phyloP scores from a whole-genome alignment of 2,888 invertebrate species.

The Ephialtes manifestator region DNA sequence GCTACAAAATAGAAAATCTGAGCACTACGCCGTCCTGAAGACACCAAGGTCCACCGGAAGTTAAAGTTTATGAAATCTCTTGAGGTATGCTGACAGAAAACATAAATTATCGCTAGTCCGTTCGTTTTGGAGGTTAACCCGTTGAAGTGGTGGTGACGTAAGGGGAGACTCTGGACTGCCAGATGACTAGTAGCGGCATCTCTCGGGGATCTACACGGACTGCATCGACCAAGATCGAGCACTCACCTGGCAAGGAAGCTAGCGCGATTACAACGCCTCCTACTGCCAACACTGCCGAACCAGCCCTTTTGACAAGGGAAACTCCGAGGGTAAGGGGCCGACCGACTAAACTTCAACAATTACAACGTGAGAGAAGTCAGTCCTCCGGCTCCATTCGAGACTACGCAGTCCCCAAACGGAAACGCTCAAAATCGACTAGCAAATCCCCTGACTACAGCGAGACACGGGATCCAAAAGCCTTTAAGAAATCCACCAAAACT shows the following conservation, averaged over 20 bases:
- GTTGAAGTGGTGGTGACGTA: neutral
- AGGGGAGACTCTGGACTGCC: neutral
- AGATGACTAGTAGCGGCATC: conserved; percentile 18
- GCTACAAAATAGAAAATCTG: too few relatives aligned
- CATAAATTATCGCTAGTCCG: neutral
- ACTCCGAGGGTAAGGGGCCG: neutral
- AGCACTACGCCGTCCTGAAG: too few relatives aligned
- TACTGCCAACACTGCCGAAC: neutral
- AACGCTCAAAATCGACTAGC: neutral
- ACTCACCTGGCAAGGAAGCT: neutral
- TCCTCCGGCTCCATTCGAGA: too few relatives aligned
- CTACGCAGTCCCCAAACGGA: too few relatives aligned
- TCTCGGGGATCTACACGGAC: neutral
- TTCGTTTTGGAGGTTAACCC: neutral
- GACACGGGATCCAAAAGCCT: neutral
- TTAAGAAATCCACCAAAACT: conserved; percentile 1
- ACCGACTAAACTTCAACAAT: neutral
- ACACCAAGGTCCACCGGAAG: too few relatives aligned
- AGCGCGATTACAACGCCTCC: neutral
- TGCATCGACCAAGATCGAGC: conserved; percentile 6
- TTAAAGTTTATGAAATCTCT: too few relatives aligned
- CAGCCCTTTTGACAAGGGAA: neutral
- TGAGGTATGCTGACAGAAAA: neutral
- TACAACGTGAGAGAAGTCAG: too few relatives aligned
- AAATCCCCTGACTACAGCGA: neutral